These are phyloP conservation scores for Menidia menidia DNA, from an alignment of 2,797 vertebrate genomes.

Conservation along the genomic window DNA sequence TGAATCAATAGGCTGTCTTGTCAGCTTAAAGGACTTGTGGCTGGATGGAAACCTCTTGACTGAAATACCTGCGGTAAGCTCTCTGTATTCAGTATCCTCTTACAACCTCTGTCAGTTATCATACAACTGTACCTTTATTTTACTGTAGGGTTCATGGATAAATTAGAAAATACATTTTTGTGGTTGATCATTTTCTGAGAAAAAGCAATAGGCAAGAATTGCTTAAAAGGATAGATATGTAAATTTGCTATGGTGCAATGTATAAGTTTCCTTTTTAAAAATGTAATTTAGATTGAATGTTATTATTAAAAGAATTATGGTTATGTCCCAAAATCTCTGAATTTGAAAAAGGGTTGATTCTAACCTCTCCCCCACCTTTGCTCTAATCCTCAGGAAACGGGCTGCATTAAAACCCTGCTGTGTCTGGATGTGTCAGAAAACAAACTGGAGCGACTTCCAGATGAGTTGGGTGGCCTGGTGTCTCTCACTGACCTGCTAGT, in stretches of 20 bases:
- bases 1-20: constrained; percentile 94
- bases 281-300: too few species aligned
- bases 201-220: too few species aligned
- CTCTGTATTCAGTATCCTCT: constrained; percentile 9
- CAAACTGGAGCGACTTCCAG: constrained; percentile 93
- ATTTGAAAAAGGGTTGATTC: not conserved
- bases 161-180: too few species aligned
- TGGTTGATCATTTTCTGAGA: too few species aligned
- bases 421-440: constrained; percentile 99
- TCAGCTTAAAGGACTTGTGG: constrained; percentile 97
- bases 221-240: too few species aligned
- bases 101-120: not conserved
- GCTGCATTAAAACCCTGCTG: constrained; percentile 91
- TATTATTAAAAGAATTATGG: too few species aligned
- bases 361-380: constrained; percentile 4
- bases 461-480: constrained; percentile 90
- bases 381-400: constrained; percentile 86
- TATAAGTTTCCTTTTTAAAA: too few species aligned
- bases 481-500: constrained; percentile 93
- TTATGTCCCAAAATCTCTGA: too few species aligned
- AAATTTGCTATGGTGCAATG: too few species aligned
- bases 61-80: constrained; percentile 92
- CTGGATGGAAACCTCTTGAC: constrained; percentile 96
- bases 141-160: too few species aligned
- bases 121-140: too few species aligned